These are phyloP conservation scores for Potorous gilbertii DNA, from an alignment of 2,797 vertebrate genomes.

Conservation along the genomic window DNA sequence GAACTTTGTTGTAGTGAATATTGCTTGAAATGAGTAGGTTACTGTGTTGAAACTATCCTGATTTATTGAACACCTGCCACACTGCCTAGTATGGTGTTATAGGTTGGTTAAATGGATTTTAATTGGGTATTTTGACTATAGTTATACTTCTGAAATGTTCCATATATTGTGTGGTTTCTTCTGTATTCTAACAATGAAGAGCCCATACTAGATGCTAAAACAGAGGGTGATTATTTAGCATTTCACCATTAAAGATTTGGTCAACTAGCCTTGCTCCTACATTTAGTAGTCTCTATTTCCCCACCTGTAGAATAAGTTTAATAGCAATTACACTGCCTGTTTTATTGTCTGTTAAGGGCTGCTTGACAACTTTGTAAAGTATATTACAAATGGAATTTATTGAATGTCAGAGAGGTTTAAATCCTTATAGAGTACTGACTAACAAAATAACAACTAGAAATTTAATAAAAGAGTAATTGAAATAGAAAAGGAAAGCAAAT, in stretches of 20 bases:
- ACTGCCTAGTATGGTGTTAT: background rate
- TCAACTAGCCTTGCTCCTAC: background rate
- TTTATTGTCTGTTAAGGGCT: background rate
- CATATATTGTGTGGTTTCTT: background rate
- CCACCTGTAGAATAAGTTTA: background rate
- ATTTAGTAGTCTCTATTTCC: background rate
- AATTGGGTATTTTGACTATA: background rate
- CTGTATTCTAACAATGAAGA: background rate
- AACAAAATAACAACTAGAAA: background rate
- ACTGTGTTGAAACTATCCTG: background rate
- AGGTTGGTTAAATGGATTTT: background rate
- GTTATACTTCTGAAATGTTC: background rate
- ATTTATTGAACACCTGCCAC: background rate
- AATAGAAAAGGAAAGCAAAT: background rate
- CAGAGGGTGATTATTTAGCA: background rate
- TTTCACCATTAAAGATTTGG: background rate
- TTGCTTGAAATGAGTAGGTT: slow-evolving; percentile 31
- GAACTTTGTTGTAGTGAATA: background rate
- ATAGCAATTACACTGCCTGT: background rate
- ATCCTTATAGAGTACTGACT: background rate
- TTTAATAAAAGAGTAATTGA: background rate
- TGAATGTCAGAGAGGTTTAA: background rate
- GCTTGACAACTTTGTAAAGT: background rate
- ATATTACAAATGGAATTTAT: background rate
- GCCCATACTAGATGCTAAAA: background rate